phyloP scores from a whole-genome alignment of 2,888 invertebrate genomes.

The Clanis bilineata region DNA sequence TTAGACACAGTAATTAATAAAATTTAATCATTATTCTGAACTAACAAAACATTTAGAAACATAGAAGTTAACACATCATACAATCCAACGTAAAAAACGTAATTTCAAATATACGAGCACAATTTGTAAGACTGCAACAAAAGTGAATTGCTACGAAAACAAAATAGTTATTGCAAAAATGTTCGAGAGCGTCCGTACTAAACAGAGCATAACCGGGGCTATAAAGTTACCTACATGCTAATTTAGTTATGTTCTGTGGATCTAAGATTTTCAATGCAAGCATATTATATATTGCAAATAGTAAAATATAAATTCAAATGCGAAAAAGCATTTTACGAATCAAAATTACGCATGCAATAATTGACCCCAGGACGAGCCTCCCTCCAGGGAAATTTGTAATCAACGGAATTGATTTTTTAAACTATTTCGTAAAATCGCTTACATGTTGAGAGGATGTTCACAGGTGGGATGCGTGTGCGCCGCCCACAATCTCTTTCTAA shows the following conservation, averaged over 20 bases:
- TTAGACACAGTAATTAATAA: not conserved
- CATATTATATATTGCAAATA: slow-evolving; percentile 25
- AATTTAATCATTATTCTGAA: not conserved
- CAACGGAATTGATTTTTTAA: slow-evolving; percentile 32
- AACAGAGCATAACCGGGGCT: slow-evolving; percentile 76
- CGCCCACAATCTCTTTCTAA: slow-evolving; percentile 77
- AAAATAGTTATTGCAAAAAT: slow-evolving; percentile 73
- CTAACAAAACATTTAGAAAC: not conserved
- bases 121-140: slow-evolving; percentile 45
- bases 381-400: slow-evolving; percentile 60
- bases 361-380: slow-evolving; percentile 71
- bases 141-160: slow-evolving; percentile 65
- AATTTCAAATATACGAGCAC: slow-evolving; percentile 14
- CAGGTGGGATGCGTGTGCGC: slow-evolving; percentile 67
- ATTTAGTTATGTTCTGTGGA: slow-evolving; percentile 36
- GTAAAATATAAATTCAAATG: slow-evolving; percentile 29
- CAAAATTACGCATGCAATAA: slow-evolving; percentile 61
- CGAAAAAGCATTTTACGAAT: slow-evolving; percentile 37
- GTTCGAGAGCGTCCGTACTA: slow-evolving; percentile 59
- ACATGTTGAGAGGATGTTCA: slow-evolving; percentile 69
- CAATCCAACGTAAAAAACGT: not conserved
- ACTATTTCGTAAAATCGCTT: slow-evolving; percentile 50
- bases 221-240: slow-evolving; percentile 79
- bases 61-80: not conserved
- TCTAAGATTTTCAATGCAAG: slow-evolving; percentile 63